phyloP scores from a whole-genome alignment of 2,113 vertebrate genomes.

The Ondatra zibethicus region DNA sequence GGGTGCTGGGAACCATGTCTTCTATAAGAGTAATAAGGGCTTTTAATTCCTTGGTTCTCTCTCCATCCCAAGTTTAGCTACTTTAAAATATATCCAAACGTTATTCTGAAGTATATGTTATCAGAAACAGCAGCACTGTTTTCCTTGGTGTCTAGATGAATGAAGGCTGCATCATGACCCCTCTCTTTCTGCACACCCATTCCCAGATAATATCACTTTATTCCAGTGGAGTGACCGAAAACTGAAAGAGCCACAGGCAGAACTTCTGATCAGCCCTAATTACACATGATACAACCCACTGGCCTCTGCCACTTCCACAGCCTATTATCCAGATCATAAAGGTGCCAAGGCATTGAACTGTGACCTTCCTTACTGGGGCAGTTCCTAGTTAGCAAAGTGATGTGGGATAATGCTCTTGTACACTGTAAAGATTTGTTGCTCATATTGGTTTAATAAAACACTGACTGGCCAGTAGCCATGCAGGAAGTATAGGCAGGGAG shows the following conservation, averaged over 20 bases:
- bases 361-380: neutral
- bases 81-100: conserved; percentile 16
- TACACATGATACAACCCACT: neutral
- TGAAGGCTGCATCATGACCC: neutral
- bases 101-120: conserved; percentile 15
- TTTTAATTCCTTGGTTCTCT: neutral
- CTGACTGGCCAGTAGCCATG: no score
- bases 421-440: no score
- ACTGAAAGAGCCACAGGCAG: neutral
- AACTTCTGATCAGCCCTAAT: neutral
- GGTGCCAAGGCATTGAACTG: neutral
- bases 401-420: no score
- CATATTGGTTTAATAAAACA: no score
- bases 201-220: neutral
- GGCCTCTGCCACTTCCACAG: neutral
- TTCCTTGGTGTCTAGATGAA: neutral
- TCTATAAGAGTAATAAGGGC: neutral
- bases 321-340: neutral
- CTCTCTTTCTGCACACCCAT: neutral
- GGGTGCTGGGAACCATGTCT: neutral
- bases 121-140: neutral
- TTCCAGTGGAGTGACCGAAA: neutral
- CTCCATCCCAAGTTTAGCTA: neutral
- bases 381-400: neutral
- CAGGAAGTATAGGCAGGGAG: no score